A percentile compares a stretch with the other conserved stretches of the same genome.
Evolutionary conservation across 2,797 vertebrate genomes (phyloP).

Genomic region (Peromyscus nudipes): DNA sequence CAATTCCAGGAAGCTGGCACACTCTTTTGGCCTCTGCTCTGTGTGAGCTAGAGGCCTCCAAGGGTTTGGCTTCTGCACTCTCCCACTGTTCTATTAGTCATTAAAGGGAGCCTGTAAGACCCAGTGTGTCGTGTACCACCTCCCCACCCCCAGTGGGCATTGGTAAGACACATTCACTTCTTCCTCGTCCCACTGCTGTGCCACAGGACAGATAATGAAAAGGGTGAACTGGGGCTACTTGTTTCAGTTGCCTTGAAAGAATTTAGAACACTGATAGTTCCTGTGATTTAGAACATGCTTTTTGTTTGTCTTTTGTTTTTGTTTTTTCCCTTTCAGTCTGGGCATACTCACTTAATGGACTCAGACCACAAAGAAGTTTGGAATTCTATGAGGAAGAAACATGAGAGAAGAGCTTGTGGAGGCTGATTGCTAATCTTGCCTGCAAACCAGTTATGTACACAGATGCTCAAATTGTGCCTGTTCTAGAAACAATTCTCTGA

Average conservation of each 20-base stretch:
- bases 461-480: not conserved
- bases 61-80: not conserved
- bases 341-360: not conserved
- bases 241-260: constrained; percentile 9
- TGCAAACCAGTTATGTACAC: not conserved
- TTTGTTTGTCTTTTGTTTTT: not conserved
- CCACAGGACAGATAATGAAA: not conserved
- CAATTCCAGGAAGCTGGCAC: not conserved
- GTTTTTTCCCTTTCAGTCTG: too few relatives aligned
- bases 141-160: not conserved
- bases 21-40: fast-evolving
- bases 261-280: not conserved
- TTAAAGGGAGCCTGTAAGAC: not conserved
- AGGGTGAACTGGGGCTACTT: not conserved
- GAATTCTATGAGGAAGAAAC: constrained; percentile 35
- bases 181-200: not conserved
- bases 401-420: constrained; percentile 13
- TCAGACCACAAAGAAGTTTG: constrained; percentile 24
- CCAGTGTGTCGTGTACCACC: not conserved
- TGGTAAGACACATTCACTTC: not conserved
- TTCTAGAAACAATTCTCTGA: not conserved
- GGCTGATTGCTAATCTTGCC: not conserved
- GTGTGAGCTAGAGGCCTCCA: not conserved
- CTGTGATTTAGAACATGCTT: not conserved
- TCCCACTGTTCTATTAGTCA: not conserved